A percentile compares a stretch with the other conserved stretches of the same genome.
Evolutionary conservation across 2,888 invertebrate species (phyloP).

Genomic region (Drosophila dives): DNA sequence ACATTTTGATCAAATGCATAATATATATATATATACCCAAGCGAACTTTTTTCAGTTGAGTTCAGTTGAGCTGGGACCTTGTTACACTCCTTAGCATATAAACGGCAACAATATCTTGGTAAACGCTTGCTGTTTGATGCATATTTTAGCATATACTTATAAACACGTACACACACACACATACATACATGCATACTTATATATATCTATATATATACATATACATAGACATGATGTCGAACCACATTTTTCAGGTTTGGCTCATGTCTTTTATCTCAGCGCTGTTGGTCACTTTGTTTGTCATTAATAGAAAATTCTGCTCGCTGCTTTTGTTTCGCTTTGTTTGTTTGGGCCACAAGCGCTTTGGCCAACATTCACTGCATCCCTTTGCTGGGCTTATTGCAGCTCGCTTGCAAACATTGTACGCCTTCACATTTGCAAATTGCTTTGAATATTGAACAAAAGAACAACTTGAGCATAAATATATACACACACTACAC

Average conservation of each 20-base stretch:
- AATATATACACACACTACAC: not conserved
- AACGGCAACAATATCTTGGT: slow-evolving; percentile 42
- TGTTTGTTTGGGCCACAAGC: slow-evolving; percentile 26
- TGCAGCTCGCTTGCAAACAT: slow-evolving; percentile 32
- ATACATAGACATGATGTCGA: slow-evolving; percentile 37
- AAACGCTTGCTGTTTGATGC: slow-evolving; percentile 58
- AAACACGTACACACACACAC: slow-evolving; percentile 5
- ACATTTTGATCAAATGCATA: slow-evolving; percentile 63
- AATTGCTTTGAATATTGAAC: slow-evolving; percentile 52
- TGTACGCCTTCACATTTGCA: slow-evolving; percentile 49
- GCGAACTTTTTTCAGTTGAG: slow-evolving; percentile 22
- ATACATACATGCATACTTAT: not conserved
- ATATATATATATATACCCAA: slow-evolving; percentile 29
- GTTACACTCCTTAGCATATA: slow-evolving; percentile 20
- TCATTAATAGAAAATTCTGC: slow-evolving; percentile 58
- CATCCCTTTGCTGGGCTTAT: slow-evolving; percentile 16
- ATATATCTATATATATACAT: slow-evolving; percentile 7
- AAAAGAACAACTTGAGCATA: slow-evolving; percentile 12
- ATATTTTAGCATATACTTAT: slow-evolving; percentile 67
- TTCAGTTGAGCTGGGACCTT: slow-evolving; percentile 33
- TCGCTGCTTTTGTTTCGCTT: slow-evolving; percentile 31
- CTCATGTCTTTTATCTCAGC: slow-evolving; percentile 21
- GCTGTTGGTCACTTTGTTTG: slow-evolving; percentile 48
- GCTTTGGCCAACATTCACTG: slow-evolving; percentile 26
- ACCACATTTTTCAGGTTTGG: slow-evolving; percentile 34